Evolutionary conservation across 2,113 vertebrate genomes (phyloP).

Genomic region (Chaetops frenatus): DNA sequence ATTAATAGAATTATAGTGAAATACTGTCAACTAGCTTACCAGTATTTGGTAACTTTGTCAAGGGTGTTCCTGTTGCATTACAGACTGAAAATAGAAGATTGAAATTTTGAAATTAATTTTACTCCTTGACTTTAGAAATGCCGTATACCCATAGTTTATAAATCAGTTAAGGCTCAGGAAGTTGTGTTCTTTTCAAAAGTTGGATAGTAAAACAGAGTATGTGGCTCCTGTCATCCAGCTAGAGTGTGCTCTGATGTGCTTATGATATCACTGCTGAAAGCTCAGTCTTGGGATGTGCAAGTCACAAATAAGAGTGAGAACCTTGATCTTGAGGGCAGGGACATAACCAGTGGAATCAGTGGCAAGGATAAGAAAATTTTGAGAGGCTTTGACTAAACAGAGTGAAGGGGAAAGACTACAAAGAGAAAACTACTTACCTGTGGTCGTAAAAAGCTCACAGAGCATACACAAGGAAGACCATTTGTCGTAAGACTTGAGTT

Average conservation of each 20-base stretch:
- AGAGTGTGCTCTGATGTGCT: not conserved
- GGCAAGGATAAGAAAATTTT: not conserved
- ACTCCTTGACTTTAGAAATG: not conserved
- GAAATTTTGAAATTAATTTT: not conserved
- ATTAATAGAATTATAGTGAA: not conserved
- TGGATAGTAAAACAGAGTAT: not conserved
- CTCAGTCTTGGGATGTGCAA: not conserved
- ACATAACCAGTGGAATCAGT: not conserved
- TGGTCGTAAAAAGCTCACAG: not conserved
- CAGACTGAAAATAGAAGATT: not conserved
- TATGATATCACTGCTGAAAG: not conserved
- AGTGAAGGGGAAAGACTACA: not conserved
- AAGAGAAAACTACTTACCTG: not conserved
- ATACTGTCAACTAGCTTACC: not conserved
- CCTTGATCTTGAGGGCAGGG: not conserved
- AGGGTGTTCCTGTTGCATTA: not conserved
- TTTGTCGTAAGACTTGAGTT: not conserved
- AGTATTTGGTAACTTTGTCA: not conserved
- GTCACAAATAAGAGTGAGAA: not conserved
- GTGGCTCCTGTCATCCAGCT: not conserved
- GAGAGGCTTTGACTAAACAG: not conserved
- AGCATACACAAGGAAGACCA: not conserved
- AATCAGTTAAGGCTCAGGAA: not conserved
- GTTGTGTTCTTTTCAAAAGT: not conserved
- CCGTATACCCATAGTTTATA: not conserved